Evolutionary conservation across 1,140 invertebrate species (phyloP).

Genomic region (Drosophila erecta): DNA sequence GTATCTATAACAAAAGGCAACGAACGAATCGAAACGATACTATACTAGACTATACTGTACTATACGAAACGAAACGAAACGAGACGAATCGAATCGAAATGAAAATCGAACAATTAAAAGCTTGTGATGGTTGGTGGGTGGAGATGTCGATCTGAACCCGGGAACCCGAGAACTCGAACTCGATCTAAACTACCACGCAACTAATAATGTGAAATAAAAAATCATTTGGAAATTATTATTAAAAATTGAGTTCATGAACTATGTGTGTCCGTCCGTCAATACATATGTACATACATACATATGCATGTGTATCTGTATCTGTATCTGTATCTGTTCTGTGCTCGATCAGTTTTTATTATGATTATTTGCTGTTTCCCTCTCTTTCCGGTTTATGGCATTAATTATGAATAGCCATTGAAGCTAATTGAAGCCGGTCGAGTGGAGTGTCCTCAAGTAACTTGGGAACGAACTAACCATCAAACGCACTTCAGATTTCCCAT

Average conservation of each 20-base stretch:
- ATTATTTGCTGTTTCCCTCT: conserved; percentile 58
- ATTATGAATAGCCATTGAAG: conserved; percentile 71
- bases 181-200: conserved; percentile 42
- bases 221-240: conserved; percentile 81
- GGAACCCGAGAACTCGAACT: conserved; percentile 20
- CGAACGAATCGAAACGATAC: conserved; percentile 42
- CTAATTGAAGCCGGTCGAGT: conserved; percentile 58
- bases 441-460: conserved; percentile 37
- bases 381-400: conserved; percentile 73
- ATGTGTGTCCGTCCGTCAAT: conserved; percentile 1
- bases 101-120: conserved; percentile 81
- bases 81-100: conserved; percentile 66
- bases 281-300: too few relatives aligned
- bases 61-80: not conserved
- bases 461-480: conserved; percentile 35
- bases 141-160: conserved; percentile 17
- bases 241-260: conserved; percentile 83
- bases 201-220: conserved; percentile 79
- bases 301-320: too few relatives aligned
- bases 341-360: conserved; percentile 81
- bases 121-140: conserved; percentile 18
- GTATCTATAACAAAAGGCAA: conserved; percentile 55
- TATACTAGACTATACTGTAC: too few relatives aligned
- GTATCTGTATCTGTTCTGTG: conserved; percentile 29
- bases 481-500: conserved; percentile 17